These are phyloP conservation scores for Streptopelia turtur DNA, from an alignment of 2,797 vertebrate genomes.

Conservation along the genomic window DNA sequence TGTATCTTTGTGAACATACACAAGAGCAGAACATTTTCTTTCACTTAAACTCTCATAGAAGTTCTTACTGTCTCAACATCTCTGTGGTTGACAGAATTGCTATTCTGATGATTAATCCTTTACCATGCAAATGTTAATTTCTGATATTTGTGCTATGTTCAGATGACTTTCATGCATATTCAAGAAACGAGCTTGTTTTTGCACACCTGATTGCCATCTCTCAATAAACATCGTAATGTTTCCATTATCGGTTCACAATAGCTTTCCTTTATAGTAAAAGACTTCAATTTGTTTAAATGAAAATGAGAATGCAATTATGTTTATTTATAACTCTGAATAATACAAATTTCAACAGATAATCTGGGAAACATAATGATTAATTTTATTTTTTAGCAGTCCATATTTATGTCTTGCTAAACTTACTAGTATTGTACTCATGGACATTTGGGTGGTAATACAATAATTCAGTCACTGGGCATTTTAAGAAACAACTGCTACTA, in stretches of 20 bases:
- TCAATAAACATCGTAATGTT: background rate
- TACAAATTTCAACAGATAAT: background rate
- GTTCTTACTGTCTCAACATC: background rate
- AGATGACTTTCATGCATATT: background rate
- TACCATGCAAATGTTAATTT: background rate
- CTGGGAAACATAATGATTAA: background rate
- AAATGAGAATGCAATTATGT: background rate
- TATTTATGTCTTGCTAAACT: background rate
- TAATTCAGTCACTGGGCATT: background rate
- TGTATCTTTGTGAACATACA: background rate
- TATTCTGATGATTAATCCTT: background rate
- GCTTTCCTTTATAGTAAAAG: background rate
- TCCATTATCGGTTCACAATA: background rate
- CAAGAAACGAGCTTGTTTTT: background rate
- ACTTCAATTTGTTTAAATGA: background rate
- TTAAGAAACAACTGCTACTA: background rate
- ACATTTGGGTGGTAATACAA: background rate
- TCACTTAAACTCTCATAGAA: background rate
- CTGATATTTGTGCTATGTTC: background rate
- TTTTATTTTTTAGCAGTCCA: background rate
- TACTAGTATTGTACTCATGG: background rate
- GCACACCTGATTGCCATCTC: background rate
- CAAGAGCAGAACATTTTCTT: background rate
- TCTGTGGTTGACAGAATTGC: background rate
- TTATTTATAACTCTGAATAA: background rate